Evolutionary conservation across 2,888 invertebrate genomes (phyloP), one percentile per base, ranked within the genome.

Genomic region (Cryptus viduatorius): DNA sequence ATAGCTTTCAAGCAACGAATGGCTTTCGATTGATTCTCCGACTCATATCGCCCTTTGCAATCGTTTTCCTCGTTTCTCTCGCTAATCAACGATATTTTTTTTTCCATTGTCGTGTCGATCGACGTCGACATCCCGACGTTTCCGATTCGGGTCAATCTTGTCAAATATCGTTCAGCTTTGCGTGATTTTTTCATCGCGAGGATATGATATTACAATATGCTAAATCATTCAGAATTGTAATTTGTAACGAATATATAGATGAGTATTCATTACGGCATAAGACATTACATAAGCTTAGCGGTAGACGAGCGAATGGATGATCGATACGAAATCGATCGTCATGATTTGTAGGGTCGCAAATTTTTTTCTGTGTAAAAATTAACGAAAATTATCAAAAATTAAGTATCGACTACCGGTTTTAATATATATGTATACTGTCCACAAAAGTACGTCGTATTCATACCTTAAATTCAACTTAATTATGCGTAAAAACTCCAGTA

Each of bases 161-260:
- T 82, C 72, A 56, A 82, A 82, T 72, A 67, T 48, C 72, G 77
- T 72, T 82, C 56, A 72, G 44, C 16, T 67, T 42, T 8, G 8
- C 37, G 67, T 73, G 37, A n/a, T 42, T 77, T 59, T 59, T 24
- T 7, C 56, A 42, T 72, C 10, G 14, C 8, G 56, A 44, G 56
- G 31, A 14, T 69, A 29, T 16, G 10, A 59, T 29, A 37, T 48
- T 50, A 53, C 44, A 12, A 48, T 37, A 75, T 12, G 19, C 4
- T 12, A 29, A 46, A 56, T 44, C 24, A 42, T 4, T 3, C 24
- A 24, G 24, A 16, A 56, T 10, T 10, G 24, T 10, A 24, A n/a
- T n/a, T 24, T 16, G 24, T 3, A 4, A 24, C 10, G 24, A 56
- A 56, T 37, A 7, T 37, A 8, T 8, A 37, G 37, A 37, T 37